phyloP scores from a whole-genome alignment of 2,113 vertebrate species.

The Rhadina sibilatrix region DNA sequence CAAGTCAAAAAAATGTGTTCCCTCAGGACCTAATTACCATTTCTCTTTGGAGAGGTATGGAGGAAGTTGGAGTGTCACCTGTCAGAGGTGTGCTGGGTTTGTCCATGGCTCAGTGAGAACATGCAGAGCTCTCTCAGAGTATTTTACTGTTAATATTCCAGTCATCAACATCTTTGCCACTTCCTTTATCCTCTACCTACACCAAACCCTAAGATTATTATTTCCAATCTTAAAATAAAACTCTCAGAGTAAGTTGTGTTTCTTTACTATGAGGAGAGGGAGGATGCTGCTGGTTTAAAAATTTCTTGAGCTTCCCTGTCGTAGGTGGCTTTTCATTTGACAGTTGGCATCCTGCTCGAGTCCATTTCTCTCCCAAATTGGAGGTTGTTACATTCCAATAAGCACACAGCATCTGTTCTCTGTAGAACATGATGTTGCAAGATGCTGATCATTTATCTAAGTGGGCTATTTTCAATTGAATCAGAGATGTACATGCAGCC shows the following conservation, averaged over 20 bases:
- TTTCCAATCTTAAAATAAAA: neutral
- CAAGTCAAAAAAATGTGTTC: neutral
- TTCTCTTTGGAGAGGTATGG: neutral
- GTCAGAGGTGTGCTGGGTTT: neutral
- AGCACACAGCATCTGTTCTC: slow-evolving; percentile 22
- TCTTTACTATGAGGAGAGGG: neutral
- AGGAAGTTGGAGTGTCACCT: neutral
- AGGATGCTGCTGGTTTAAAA: neutral
- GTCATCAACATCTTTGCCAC: neutral
- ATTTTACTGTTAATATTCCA: neutral
- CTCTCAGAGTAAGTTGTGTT: neutral
- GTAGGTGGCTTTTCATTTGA: slow-evolving; percentile 10
- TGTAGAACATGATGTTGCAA: neutral
- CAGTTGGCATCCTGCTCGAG: neutral
- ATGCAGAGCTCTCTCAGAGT: neutral
- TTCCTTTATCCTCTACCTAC: neutral
- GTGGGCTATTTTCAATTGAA: neutral
- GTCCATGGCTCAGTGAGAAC: neutral
- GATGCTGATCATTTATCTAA: neutral
- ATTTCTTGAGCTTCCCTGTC: neutral
- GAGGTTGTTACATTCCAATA: neutral
- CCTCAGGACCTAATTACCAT: neutral
- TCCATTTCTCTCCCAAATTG: neutral
- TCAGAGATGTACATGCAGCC: neutral
- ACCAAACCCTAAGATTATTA: neutral